phyloP scores from a whole-genome alignment of 2,113 vertebrate genomes.

The Oryzias curvinotus region DNA sequence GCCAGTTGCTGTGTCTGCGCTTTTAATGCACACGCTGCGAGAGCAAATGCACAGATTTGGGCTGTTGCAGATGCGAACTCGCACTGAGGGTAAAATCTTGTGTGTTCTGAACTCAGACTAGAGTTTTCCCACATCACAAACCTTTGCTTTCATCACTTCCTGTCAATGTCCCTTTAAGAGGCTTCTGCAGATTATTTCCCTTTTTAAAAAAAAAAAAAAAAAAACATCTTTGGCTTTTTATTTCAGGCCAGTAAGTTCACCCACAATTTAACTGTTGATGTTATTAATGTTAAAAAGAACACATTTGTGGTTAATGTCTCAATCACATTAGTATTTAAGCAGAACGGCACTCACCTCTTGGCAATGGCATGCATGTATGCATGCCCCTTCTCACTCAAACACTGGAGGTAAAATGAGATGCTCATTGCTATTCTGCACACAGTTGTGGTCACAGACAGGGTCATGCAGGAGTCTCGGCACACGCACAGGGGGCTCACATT shows the following conservation, averaged over 20 bases:
- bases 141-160: not conserved
- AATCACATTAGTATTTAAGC: conserved; percentile 3
- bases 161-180: no score
- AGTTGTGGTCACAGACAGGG: conserved; percentile 65
- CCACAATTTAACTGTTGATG: no score
- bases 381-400: not conserved
- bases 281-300: no score
- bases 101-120: no score
- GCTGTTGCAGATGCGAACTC: not conserved
- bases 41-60: conserved; percentile 1
- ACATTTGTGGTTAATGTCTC: no score
- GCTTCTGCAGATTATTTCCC: no score
- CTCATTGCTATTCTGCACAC: conserved; percentile 76
- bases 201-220: no score
- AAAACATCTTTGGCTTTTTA: no score
- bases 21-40: not conserved
- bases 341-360: conserved; percentile 40
- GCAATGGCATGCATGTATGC: conserved; percentile 22
- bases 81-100: not conserved
- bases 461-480: conserved; percentile 39
- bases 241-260: no score
- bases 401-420: conserved; percentile 42
- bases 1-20: not conserved
- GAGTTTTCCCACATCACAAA: not conserved
- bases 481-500: conserved; percentile 18